Evolutionary conservation across 2,888 invertebrate species (phyloP).

Genomic region (Xestia rhomboidea): DNA sequence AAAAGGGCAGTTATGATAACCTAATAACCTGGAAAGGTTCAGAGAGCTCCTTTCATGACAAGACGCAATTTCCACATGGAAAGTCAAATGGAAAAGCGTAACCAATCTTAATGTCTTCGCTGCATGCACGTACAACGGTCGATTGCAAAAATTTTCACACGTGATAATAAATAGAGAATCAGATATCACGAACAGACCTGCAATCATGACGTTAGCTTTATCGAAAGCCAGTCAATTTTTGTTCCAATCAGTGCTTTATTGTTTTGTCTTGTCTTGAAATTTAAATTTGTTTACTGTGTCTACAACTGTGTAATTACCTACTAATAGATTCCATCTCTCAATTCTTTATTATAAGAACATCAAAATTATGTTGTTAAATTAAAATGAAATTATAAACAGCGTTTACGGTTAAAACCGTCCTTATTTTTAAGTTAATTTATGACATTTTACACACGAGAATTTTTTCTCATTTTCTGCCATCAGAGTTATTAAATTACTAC

Average conservation of each 20-base stretch:
- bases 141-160: slow-evolving; percentile 82
- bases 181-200: slow-evolving; percentile 56
- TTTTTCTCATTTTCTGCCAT: slow-evolving; percentile 27
- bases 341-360: not conserved
- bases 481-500: slow-evolving; percentile 43
- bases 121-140: slow-evolving; percentile 83
- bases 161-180: slow-evolving; percentile 74
- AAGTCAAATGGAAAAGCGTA: slow-evolving; percentile 89
- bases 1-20: slow-evolving; percentile 81
- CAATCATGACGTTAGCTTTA: slow-evolving; percentile 47
- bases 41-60: slow-evolving; percentile 86
- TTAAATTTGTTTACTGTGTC: not conserved
- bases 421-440: slow-evolving; percentile 11
- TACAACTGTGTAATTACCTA: slow-evolving; percentile 17
- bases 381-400: not conserved
- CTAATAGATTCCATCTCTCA: not conserved
- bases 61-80: slow-evolving; percentile 86
- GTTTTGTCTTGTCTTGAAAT: slow-evolving; percentile 6
- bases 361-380: not conserved
- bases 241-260: slow-evolving; percentile 21
- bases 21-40: slow-evolving; percentile 85
- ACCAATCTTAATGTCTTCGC: slow-evolving; percentile 86
- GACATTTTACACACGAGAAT: slow-evolving; percentile 2
- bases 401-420: slow-evolving; percentile 8
- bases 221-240: slow-evolving; percentile 32